Base-by-base conservation (phyloP, 2,888 invertebrate genomes). In the Liodrosophila aerea region DNA sequence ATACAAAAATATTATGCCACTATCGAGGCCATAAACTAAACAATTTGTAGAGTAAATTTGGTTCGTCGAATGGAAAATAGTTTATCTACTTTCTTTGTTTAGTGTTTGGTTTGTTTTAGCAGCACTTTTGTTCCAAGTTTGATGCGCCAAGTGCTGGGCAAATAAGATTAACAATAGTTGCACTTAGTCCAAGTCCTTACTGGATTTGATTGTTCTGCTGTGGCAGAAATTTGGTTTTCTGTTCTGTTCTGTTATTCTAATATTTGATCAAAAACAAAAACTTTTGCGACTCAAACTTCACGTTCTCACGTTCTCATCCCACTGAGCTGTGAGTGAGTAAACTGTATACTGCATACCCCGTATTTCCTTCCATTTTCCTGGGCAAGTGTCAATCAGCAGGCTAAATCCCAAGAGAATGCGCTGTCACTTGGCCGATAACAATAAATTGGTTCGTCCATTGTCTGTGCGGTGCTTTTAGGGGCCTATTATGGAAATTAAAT, bases 401-500 rank as follows among this genome's bases (percentile, higher is more conserved):
- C 47, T 22, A 62, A 76, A 71, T 73, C 70, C 72, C 71, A 56
- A 27, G 64, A 67, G 85, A 71, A 64, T 65, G 68, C 57, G 63
- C 59, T 57, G 67, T 67, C 72, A 73, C 61, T 73, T 70, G 63
- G 60, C 62, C 62, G 73, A 80, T 76, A 73, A 73, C 65, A 73
- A 76, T 75, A 76, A 82, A 77, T 80, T 71, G 64, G 65, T 74
- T 70, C 53, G 61, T 36, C 58, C 41, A 57, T 64, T 59, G 53
- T 54, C 37, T 18, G 15, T 45, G 15, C 56, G 18, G 39, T 51
- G 75, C 49, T 63, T 54, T 61, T 63, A 45, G 67, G 61, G 64
- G 57, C 69, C 76, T 85, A 82, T 80, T 86, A 86, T 86, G 87
- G 80, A 86, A 87, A 86, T 87, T 86, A 85, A 85, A 82, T 82